These are phyloP conservation scores for Schizopygopsis malacanthus DNA, from an alignment of 2,797 vertebrate species.

Conservation along the genomic window DNA sequence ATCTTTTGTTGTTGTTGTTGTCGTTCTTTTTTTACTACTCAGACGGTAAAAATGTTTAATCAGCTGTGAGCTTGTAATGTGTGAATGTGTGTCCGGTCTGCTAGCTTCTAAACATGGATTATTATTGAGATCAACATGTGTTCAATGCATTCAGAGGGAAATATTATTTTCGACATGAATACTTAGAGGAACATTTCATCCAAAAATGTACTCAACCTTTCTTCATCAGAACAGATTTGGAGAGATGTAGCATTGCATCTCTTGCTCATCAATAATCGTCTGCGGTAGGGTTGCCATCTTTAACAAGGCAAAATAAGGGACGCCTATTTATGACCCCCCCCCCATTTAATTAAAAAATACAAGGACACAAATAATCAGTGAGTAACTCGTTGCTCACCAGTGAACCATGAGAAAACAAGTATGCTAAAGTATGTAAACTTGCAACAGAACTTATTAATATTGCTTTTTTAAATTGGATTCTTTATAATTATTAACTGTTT, in stretches of 20 bases:
- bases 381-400: too few relatives aligned
- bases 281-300: too few relatives aligned
- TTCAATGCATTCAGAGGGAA: not conserved
- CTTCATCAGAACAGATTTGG: not conserved
- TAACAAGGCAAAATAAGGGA: too few relatives aligned
- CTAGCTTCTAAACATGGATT: not conserved
- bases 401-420: too few relatives aligned
- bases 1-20: not conserved
- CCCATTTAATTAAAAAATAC: too few relatives aligned
- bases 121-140: not conserved
- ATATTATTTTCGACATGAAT: not conserved
- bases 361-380: too few relatives aligned
- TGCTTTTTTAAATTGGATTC: too few relatives aligned
- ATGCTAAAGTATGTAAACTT: too few relatives aligned
- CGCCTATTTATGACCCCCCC: too few relatives aligned
- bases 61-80: constrained; percentile 2
- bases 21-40: not conserved
- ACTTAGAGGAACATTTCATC: not conserved
- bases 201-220: not conserved
- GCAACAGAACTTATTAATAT: too few relatives aligned
- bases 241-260: not conserved
- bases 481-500: too few relatives aligned
- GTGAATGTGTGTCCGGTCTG: not conserved
- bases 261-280: not conserved
- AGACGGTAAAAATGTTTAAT: constrained; percentile 14